Evolutionary conservation across 2,888 invertebrate genomes (phyloP), one percentile per base, ranked within the genome.

Genomic region (Formica aserva): DNA sequence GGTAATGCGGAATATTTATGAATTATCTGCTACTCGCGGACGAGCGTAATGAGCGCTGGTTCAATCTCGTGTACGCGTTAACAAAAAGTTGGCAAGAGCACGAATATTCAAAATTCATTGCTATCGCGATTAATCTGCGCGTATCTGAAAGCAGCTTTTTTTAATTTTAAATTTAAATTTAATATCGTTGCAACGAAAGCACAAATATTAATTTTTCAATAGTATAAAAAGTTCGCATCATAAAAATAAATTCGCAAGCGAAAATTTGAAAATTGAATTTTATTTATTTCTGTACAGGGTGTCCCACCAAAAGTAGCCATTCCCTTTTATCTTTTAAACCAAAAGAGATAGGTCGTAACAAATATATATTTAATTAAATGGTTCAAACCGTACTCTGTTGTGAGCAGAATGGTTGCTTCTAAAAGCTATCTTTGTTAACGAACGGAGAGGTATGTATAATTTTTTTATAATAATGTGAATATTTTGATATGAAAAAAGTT

Each of bases 1-100:
- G 52, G 29, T 67, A 77, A 57, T 77, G 41, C 55, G 67, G 67
- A 77, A 77, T 77, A 67, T 77, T 77, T 77, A 77, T 77, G 67
- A 77, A 77, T 77, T 77, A 77, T 77, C 41, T 57, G 41, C 5
- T 57, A 55, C 52, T 55, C 67, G 67, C 41, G 55, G 29, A 67
- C 41, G 77, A 77, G 29, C 66, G 41, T 77, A 77, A 77, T 77
- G 67, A 77, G 38, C 55, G 77, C 15, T 32, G 38, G 35, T 67
- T 77, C 77, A 77, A 77, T 77, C 57, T 15, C n/a, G 18, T 13
- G 67, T 55, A 15, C 67, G 15, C 35, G 57, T 11, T 72, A 74
- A 60, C 41, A 57, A 67, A 77, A 77, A 77, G 55, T 77, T 67
- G 3, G 41, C 13, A 26, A 55, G 18, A 55, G 18, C 66, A 26